Base-by-base conservation (phyloP, 2,113 vertebrate species). In the Tetraodon nigroviridis region DNA sequence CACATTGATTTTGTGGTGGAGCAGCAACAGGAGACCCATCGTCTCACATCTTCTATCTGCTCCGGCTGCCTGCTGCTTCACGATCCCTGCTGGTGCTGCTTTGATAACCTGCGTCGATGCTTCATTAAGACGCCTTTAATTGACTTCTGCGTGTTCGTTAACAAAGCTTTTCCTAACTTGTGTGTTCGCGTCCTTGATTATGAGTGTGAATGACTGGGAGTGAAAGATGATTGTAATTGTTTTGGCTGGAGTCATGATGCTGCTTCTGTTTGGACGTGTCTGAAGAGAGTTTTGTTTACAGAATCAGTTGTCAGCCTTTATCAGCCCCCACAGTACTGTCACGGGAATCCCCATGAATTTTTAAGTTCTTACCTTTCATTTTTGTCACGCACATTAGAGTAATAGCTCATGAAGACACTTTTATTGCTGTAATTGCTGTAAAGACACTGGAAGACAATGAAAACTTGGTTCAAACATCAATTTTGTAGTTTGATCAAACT, bases 1-100 rank as follows among this genome's bases (percentile, higher is more conserved):
- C 69, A 56, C 70, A 80, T 82, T 78, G 77, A 87, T 85, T 80
- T 81, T 75, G 64, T 70, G 68, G 67, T 76, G 56, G 70, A 65
- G 58, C 40, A 18, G 73, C 70, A 83, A 80, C 80, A 58, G 50
- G 73, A 57, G 29, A 67, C 54, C 61, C 69, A 82, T 78, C 71
- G 58, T 79, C 58, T 61, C 59, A 56, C 67, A 58, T 72, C 72
- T 51, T 53, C 53, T 74, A 64, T 67, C 77, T 75, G 53, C 52
- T 63, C 50, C 42, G 4, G 2, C 56, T 41, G 66, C 65, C 50
- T 24, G 59, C 73, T 74, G 73, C 65, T 81, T 81, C 63, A 71
- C 78, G 70, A 84, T 77, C 76, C 68, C 61, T 24, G 55, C 70
- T 50, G 61, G 64, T 75, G 61, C 66, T 75, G 48, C 61, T 75